Percentiles rank a stretch among this genome's conserved stretches.
phyloP scores from a whole-genome alignment of 2,113 vertebrate genomes.

The Podiceps cristatus region DNA sequence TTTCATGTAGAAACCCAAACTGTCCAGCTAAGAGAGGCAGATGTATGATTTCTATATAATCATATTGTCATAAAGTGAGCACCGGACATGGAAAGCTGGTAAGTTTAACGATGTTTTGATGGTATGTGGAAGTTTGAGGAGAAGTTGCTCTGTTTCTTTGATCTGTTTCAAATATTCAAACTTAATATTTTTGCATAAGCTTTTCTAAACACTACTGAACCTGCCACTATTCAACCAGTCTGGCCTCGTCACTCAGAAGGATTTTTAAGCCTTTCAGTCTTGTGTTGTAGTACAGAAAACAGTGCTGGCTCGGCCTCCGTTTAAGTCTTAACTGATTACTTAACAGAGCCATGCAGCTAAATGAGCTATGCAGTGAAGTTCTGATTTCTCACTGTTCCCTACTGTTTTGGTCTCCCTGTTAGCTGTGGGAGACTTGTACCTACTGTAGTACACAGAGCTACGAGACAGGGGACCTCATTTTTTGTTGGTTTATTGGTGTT shows the following conservation, averaged over 20 bases:
- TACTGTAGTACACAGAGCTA: background rate
- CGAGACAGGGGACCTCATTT: background rate
- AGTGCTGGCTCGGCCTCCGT: background rate
- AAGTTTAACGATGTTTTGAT: background rate
- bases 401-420: background rate
- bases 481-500: background rate
- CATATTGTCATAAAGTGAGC: background rate
- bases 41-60: background rate
- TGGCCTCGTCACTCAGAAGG: background rate
- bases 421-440: background rate
- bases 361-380: background rate
- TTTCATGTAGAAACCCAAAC: background rate
- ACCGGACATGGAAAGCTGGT: background rate
- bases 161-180: background rate
- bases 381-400: background rate
- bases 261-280: background rate
- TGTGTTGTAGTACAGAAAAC: background rate
- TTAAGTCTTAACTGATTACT: background rate
- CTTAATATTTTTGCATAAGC: background rate
- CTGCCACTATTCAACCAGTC: background rate
- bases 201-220: background rate
- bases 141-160: background rate
- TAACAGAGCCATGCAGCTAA: background rate
- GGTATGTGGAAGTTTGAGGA: conserved; percentile 11
- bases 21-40: background rate